These are phyloP conservation scores for Butastur rufipennis DNA, from an alignment of 2,113 vertebrate genomes.

Conservation along the genomic window DNA sequence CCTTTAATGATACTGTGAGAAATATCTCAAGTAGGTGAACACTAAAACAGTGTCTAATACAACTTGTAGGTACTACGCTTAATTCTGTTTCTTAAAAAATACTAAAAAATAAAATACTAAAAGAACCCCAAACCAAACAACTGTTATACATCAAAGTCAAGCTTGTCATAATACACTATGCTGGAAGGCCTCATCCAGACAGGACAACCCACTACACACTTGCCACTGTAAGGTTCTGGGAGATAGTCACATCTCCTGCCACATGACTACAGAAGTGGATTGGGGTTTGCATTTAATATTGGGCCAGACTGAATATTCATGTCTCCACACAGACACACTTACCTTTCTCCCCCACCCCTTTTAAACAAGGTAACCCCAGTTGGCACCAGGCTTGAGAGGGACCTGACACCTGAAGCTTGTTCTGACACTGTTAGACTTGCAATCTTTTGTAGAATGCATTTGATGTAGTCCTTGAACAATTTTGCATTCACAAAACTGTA, in stretches of 20 bases:
- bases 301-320: background rate
- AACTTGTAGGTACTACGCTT: background rate
- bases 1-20: background rate
- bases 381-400: background rate
- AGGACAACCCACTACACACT: background rate
- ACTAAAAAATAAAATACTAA: too few species aligned
- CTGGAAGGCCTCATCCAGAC: background rate
- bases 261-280: background rate
- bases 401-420: background rate
- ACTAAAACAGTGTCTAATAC: background rate
- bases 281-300: background rate
- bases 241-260: background rate
- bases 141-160: background rate
- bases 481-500: background rate
- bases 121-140: too few species aligned
- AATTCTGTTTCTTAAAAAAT: background rate
- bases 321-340: background rate
- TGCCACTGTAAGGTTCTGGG: background rate
- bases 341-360: fast-evolving
- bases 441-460: background rate
- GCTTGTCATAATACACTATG: background rate
- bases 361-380: background rate
- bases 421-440: background rate
- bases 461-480: background rate
- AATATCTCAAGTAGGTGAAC: background rate